Percentiles rank a stretch among this genome's conserved stretches.
These are phyloP conservation scores for Cervus canadensis DNA, from an alignment of 2,113 vertebrate species.

Conservation along the genomic window DNA sequence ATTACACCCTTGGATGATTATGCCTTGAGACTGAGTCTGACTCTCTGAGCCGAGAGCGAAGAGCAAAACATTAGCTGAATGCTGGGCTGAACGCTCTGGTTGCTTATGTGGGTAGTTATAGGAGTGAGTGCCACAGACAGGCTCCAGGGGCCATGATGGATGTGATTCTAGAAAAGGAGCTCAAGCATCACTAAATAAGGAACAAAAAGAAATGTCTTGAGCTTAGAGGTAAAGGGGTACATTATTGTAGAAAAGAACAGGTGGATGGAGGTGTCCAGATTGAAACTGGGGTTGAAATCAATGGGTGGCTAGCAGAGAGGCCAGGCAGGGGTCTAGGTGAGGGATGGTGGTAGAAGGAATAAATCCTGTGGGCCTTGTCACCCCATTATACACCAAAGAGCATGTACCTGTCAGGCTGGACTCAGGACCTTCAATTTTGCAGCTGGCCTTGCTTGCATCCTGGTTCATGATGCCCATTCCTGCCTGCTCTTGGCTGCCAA, in stretches of 20 bases:
- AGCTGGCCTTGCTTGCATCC: neutral
- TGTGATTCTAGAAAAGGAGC: neutral
- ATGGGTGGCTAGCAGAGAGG: too few species aligned
- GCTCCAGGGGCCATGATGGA: neutral
- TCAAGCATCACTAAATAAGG: neutral
- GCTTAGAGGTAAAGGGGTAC: neutral
- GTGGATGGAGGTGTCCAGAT: neutral
- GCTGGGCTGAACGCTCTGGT: neutral
- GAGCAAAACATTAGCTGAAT: neutral
- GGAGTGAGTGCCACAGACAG: neutral
- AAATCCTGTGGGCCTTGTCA: neutral
- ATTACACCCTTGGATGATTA: neutral
- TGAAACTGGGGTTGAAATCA: neutral
- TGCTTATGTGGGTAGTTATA: neutral
- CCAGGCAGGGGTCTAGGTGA: neutral
- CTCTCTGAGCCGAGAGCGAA: neutral
- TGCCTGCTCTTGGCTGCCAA: slow-evolving; percentile 36
- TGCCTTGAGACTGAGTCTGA: neutral
- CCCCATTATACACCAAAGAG: neutral
- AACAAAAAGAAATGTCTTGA: neutral
- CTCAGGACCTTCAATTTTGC: neutral
- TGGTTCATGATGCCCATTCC: neutral
- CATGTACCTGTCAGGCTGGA: neutral
- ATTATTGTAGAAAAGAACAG: neutral
- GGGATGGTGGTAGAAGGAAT: neutral